Conservation (phyloP, 1,140 invertebrate species). For the Zaprionus ornatus region DNA sequence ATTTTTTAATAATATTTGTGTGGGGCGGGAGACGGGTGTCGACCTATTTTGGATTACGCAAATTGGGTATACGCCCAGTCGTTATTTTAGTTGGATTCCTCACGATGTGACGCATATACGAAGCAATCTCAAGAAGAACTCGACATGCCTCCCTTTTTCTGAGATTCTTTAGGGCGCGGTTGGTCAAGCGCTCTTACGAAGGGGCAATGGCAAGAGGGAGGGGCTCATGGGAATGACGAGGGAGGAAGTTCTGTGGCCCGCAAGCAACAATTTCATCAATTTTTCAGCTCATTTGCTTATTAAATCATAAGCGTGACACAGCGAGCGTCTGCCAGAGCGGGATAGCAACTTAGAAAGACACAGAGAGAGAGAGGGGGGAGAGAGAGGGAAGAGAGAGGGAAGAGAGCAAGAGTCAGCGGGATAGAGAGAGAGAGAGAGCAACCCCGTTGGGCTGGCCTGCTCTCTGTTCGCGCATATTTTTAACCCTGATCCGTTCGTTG, state of each 20-base stretch:
- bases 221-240: background rate
- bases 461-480: conserved; percentile 57
- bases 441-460: conserved; percentile 49
- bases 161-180: conserved; percentile 51
- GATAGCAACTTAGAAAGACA: background rate
- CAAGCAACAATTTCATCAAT: conserved; percentile 70
- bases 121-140: conserved; percentile 33
- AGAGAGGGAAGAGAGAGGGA: background rate
- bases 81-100: conserved; percentile 17
- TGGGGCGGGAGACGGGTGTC: background rate
- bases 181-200: conserved; percentile 20
- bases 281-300: conserved; percentile 81
- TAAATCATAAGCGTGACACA: conserved; percentile 77
- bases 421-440: conserved; percentile 48
- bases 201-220: no score
- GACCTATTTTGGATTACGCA: conserved; percentile 21
- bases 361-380: background rate
- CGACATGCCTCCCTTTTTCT: background rate
- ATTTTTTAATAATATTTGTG: conserved; percentile 23
- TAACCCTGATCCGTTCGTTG: conserved; percentile 61
- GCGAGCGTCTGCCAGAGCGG: conserved; percentile 12
- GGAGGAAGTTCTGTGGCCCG: background rate
- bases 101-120: conserved; percentile 52
- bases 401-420: background rate
- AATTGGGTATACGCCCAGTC: conserved; percentile 59